Conservation (phyloP, 1,140 invertebrate genomes). For the Drosophila parabipectinata region DNA sequence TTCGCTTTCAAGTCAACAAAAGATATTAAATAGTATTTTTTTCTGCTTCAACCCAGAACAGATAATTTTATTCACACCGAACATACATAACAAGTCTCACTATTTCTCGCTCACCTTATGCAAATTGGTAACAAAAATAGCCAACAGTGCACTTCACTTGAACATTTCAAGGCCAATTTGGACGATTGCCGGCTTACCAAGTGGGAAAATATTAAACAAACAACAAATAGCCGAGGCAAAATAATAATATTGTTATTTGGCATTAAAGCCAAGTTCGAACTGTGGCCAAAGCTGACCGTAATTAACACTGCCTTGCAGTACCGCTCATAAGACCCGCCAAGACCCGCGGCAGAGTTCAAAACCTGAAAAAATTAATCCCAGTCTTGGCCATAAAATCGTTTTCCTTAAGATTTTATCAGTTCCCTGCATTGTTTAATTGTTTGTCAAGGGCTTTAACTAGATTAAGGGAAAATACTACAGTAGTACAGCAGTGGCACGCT, state of each 20-base stretch:
- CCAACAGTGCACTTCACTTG: constrained; percentile 35
- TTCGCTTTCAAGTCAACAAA: constrained; percentile 25
- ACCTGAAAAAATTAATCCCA: constrained; percentile 4
- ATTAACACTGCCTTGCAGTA: constrained; percentile 34
- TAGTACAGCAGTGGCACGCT: constrained; percentile 47
- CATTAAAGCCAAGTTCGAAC: constrained; percentile 16
- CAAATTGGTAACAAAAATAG: constrained; percentile 52
- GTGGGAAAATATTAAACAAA: constrained; percentile 36
- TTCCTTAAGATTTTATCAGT: constrained; percentile 37
- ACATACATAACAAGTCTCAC: constrained; percentile 4
- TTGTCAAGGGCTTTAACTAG: constrained; percentile 43
- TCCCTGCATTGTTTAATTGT: constrained; percentile 63
- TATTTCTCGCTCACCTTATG: constrained; percentile 64
- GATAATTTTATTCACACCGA: constrained; percentile 7
- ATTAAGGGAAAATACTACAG: constrained; percentile 24
- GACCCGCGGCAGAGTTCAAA: constrained; percentile 44
- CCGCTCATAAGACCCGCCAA: constrained; percentile 30
- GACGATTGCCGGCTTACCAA: constrained; percentile 27
- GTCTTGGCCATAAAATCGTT: constrained; percentile 34
- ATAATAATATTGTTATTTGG: constrained; percentile 27
- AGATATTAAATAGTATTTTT: not conserved
- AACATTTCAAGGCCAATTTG: constrained; percentile 45
- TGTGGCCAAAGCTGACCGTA: constrained; percentile 9
- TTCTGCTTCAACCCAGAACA: not conserved
- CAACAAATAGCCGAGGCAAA: constrained; percentile 20